These are phyloP conservation scores for Phoebastria nigripes DNA, from an alignment of 2,797 vertebrate species.

Conservation along the genomic window DNA sequence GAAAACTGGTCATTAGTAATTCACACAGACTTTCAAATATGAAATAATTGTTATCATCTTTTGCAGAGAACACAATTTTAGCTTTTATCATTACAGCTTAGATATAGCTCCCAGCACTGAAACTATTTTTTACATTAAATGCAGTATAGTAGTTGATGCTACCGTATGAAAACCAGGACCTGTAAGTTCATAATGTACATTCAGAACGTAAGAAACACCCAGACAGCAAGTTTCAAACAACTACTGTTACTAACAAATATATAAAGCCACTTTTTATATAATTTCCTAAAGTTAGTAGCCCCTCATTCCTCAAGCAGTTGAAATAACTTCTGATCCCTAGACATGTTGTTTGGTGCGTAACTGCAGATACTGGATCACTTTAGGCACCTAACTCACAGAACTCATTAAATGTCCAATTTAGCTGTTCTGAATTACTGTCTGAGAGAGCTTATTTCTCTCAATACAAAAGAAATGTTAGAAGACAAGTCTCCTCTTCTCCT, in stretches of 20 bases:
- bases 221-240: background rate
- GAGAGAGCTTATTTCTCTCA: background rate
- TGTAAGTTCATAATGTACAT: background rate
- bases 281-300: background rate
- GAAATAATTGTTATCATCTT: background rate
- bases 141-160: background rate
- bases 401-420: background rate
- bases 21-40: background rate
- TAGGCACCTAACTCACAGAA: background rate
- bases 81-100: background rate
- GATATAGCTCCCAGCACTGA: background rate
- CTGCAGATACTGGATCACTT: background rate
- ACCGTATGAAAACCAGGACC: background rate
- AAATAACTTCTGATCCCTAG: background rate
- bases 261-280: background rate
- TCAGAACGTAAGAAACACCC: background rate
- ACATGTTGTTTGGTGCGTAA: background rate
- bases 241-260: background rate
- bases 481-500: background rate
- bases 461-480: background rate
- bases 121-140: background rate
- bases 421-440: background rate
- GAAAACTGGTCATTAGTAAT: background rate
- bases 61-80: background rate
- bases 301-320: background rate